Evolutionary conservation across 2,113 vertebrate species (phyloP), one percentile per base, ranked within the genome.

Genomic region (Bambusicola thoracicus): DNA sequence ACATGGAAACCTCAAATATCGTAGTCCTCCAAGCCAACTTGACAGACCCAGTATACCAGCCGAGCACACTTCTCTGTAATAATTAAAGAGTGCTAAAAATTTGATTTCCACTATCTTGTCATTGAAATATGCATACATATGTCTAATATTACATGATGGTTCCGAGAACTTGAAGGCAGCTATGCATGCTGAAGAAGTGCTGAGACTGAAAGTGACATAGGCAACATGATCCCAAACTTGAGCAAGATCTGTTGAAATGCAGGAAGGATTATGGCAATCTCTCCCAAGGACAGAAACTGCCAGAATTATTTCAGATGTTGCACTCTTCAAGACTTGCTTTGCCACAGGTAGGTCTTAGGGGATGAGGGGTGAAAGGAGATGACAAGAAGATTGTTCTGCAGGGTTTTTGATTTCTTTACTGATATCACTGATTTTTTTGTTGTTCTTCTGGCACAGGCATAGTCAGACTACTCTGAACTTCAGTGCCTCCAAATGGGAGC

Each of bases 281-380:
- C 30, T 90, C 44, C 49, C 0, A 3, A 86, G 49, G 30, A 48
- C 43, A 34, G 62, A 68, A n/a, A 46, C 29, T 38, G 40, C 38
- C 43, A 72, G 66, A 22, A 4, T 80, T 22, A 56, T 67, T 90
- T 58, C 41, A 77, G 61, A 34, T 63, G 38, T 55, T 81, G 40
- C 18, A 16, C 11, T 73, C 1, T 0, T 58, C 59, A 61, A 73
- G 63, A 51, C 27, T 2, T 55, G 10, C 12, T 73, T 88, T 30
- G 32, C 24, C n/a, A 78, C 69, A 34, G 22, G 34, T 72, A 48
- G 7, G 24, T 41, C 58, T 81, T 68, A 24, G 4, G 30, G 20
- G 16, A 2, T 22, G n/a, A 56, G 13, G 9, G 3, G 3, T 6
- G 30, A 9, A 32, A 53, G 8, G 44, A 89, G n/a, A 53, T 0